Evolutionary conservation across 2,888 invertebrate genomes (phyloP).

Genomic region (Melanostoma mellinum): DNA sequence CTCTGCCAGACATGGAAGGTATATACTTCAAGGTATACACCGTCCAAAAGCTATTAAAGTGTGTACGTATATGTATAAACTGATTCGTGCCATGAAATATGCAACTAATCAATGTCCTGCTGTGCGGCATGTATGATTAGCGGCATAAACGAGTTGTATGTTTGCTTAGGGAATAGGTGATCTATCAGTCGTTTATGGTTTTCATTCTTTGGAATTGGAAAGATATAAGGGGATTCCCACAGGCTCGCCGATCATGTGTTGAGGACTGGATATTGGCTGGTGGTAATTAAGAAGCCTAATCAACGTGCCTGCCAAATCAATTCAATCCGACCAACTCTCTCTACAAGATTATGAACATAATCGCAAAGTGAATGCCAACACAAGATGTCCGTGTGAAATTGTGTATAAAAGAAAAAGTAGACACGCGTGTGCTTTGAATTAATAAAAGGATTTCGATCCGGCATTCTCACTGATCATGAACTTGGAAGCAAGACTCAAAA

Average conservation of each 20-base stretch:
- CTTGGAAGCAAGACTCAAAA: no score
- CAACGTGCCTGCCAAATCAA: slow-evolving; percentile 4
- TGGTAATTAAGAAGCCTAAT: slow-evolving; percentile 23
- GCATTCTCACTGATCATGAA: no score
- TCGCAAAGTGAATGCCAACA: no score
- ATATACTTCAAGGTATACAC: background rate
- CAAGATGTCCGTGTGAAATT: no score
- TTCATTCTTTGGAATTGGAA: slow-evolving; percentile 23
- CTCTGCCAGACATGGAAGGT: background rate
- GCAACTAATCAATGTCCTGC: slow-evolving; percentile 71
- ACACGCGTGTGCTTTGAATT: no score
- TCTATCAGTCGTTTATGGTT: slow-evolving; percentile 40
- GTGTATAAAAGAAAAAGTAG: no score
- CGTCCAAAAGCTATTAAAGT: background rate
- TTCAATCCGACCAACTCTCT: background rate
- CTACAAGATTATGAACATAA: no score
- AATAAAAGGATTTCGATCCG: no score
- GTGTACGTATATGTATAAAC: background rate
- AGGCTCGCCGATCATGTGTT: background rate
- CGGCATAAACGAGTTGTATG: slow-evolving; percentile 54
- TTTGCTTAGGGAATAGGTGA: slow-evolving; percentile 40
- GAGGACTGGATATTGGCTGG: slow-evolving; percentile 8
- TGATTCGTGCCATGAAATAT: slow-evolving; percentile 52
- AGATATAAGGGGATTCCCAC: slow-evolving; percentile 13
- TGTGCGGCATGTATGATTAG: slow-evolving; percentile 56